A percentile compares a stretch with the other conserved stretches of the same genome.
phyloP scores from a whole-genome alignment of 2,888 invertebrate species.

The Ethmia dodecea region DNA sequence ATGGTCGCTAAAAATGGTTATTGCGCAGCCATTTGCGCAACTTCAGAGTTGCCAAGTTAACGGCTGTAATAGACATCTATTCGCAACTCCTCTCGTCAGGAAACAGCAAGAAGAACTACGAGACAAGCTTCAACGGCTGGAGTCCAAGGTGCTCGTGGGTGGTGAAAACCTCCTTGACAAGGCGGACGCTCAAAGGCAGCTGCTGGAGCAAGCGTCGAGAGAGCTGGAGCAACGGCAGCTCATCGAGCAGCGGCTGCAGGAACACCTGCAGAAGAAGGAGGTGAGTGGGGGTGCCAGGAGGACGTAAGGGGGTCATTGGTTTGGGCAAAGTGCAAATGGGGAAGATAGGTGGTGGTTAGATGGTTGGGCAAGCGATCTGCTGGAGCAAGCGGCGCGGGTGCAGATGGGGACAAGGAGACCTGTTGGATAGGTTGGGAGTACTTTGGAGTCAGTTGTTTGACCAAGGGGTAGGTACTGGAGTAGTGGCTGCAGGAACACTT shows the following conservation, averaged over 20 bases:
- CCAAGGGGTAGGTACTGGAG: conserved; percentile 90
- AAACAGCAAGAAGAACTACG: conserved; percentile 89
- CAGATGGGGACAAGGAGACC: conserved; percentile 98
- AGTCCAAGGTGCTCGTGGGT: conserved; percentile 97
- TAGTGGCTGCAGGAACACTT: conserved; percentile 88
- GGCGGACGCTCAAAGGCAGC: conserved; percentile 93
- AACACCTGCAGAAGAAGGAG: conserved; percentile 87
- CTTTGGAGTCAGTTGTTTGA: conserved; percentile 93
- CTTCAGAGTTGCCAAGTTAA: no score
- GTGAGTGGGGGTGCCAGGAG: no score
- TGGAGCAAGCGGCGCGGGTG: conserved; percentile 95
- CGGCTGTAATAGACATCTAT: no score
- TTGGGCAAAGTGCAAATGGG: no score
- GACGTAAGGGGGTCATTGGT: no score
- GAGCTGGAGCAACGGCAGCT: conserved; percentile 88
- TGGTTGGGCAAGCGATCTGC: conserved; percentile 89
- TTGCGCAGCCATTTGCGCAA: no score
- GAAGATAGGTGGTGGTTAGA: conserved; percentile 88
- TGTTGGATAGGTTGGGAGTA: conserved; percentile 97
- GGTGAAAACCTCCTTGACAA: conserved; percentile 99
- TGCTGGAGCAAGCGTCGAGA: conserved; percentile 91
- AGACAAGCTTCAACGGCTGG: conserved; percentile 91
- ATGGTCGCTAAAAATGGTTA: no score
- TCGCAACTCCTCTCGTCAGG: no score
- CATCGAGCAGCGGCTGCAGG: conserved; percentile 88